phyloP scores from a whole-genome alignment of 2,113 vertebrate genomes.

The Anguilla japonica region DNA sequence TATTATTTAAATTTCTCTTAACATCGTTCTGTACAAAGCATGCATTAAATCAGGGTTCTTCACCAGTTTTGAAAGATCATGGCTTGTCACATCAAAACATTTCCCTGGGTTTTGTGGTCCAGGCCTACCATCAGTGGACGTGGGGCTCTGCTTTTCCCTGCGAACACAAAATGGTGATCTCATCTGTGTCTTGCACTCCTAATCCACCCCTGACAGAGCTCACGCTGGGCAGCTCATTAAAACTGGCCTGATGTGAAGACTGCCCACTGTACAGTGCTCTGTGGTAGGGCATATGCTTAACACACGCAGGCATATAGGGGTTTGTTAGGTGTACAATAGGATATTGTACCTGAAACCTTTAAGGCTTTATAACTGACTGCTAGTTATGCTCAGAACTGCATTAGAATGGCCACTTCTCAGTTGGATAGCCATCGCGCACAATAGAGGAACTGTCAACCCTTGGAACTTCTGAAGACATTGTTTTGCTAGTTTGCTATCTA shows the following conservation, averaged over 20 bases:
- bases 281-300: background rate
- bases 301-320: too few species aligned
- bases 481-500: background rate
- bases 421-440: background rate
- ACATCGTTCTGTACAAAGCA: background rate
- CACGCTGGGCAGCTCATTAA: slow-evolving; percentile 28
- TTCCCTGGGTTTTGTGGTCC: background rate
- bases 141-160: background rate
- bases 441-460: background rate
- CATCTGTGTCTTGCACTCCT: slow-evolving; percentile 30
- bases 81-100: background rate
- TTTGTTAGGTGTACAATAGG: too few species aligned
- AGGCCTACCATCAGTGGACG: background rate
- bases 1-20: background rate
- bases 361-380: background rate
- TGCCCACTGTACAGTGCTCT: background rate
- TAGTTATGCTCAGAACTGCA: background rate
- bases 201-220: slow-evolving; percentile 19
- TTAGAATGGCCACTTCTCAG: background rate
- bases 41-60: background rate
- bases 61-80: background rate
- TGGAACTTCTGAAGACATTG: background rate
- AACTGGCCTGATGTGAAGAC: background rate
- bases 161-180: background rate
- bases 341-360: too few species aligned